Evolutionary conservation across 2,888 invertebrate species (phyloP), one percentile per base, ranked within the genome.

Genomic region (Nudaria mundana): DNA sequence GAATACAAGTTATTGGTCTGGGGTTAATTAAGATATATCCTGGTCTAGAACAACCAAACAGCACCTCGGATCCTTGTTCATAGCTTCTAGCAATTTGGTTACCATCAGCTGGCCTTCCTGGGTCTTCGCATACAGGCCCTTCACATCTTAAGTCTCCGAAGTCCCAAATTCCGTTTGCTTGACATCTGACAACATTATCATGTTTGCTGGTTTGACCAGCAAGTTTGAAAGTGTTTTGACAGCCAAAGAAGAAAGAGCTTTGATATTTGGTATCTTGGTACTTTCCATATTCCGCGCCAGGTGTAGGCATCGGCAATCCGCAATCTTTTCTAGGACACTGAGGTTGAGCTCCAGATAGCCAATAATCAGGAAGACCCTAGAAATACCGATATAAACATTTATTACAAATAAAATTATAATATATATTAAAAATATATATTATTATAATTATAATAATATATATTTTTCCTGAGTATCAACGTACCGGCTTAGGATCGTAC

Each of bases 91-190:
- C 92, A 24, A 95, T 81, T 86, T 98, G 98, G 51, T 91, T 90
- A 13, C 98, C 98, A 81, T 98, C 98, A 44, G 96, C 94, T 0
- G 98, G 98, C 64, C 97, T 92, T 1, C 98, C 97, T 0, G 98
- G 98, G 80, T 98, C 98, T 76, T 96, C 95, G 75, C 98, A 98
- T 1, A 98, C 98, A 2, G 98, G 98, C 12, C 98, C 98, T 89
- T 98, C 98, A 70, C 99, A 99, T 37, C 97, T 90, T 33, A 99
- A 89, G 71, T 97, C 97, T 16, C 98, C 98, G 74, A 98, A 98
- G 87, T 98, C 98, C 99, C 99, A 99, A 46, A 95, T 94, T 2
- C 97, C 97, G 67, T 97, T 97, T 1, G 94, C 94, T 84, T 95
- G 94, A 78, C 98, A 98, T 48, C 95, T 89, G 0, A 99, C 98